phyloP scores from a whole-genome alignment of 1,140 invertebrate genomes.

The Brachystomella parvula region DNA sequence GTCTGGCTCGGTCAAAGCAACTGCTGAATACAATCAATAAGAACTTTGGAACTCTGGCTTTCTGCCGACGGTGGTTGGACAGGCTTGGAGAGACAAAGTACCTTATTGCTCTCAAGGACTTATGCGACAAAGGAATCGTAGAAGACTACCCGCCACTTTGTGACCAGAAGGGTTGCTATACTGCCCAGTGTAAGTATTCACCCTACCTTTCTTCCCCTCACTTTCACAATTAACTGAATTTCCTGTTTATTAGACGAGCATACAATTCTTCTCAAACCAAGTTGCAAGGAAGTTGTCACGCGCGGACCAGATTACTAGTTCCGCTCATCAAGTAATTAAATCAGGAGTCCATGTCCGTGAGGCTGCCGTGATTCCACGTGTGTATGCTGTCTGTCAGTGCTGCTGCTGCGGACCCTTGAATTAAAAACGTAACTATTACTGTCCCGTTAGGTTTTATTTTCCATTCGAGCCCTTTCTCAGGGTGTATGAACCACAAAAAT shows the following conservation, averaged over 20 bases:
- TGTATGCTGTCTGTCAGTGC: too few species aligned
- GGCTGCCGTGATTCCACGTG: too few species aligned
- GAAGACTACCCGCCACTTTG: constrained; percentile 97
- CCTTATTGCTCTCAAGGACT: constrained; percentile 95
- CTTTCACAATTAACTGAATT: neutral
- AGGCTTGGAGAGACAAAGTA: constrained; percentile 93
- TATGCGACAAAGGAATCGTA: constrained; percentile 91
- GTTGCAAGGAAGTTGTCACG: constrained; percentile 96
- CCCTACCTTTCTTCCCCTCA: neutral
- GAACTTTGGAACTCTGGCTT: constrained; percentile 95
- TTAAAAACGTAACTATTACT: too few species aligned
- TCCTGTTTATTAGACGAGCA: constrained; percentile 58
- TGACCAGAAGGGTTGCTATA: constrained; percentile 96
- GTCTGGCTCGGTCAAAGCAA: constrained; percentile 64
- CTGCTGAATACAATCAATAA: constrained; percentile 93
- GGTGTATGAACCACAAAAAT: too few species aligned
- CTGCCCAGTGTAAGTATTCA: constrained; percentile 76
- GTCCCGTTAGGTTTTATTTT: too few species aligned
- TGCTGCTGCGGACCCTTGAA: too few species aligned
- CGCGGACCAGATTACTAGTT: constrained; percentile 87
- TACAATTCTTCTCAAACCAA: constrained; percentile 92
- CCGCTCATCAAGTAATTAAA: too few species aligned
- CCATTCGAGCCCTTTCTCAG: too few species aligned
- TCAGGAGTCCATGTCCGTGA: too few species aligned
- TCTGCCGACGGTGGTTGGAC: constrained; percentile 98